phyloP scores from a whole-genome alignment of 2,797 vertebrate genomes.

The Ptychadena robeensis region DNA sequence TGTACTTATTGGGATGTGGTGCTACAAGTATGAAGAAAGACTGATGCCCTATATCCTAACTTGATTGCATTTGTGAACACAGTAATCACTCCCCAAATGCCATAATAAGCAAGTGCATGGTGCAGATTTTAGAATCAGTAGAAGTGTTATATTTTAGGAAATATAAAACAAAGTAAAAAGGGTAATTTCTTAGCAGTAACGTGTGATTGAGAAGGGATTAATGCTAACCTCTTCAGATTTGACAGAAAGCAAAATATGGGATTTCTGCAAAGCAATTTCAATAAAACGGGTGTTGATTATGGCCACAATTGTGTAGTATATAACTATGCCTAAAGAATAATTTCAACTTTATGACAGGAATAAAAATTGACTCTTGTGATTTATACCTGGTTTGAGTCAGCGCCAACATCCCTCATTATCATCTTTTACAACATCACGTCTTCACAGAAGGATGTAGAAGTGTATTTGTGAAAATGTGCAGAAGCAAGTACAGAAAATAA shows the following conservation, averaged over 20 bases:
- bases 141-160: too few species aligned
- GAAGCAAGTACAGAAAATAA: too few species aligned
- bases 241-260: neutral
- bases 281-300: neutral
- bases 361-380: neutral
- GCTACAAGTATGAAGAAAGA: too few species aligned
- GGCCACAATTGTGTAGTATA: neutral
- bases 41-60: too few species aligned
- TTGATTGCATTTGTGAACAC: too few species aligned
- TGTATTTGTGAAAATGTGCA: too few species aligned
- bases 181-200: neutral
- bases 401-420: neutral
- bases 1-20: too few species aligned
- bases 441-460: neutral
- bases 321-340: neutral
- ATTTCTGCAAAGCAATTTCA: neutral
- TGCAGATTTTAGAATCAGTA: too few species aligned
- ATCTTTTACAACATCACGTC: neutral
- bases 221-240: neutral
- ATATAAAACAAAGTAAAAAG: too few species aligned
- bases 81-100: too few species aligned
- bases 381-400: neutral
- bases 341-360: neutral
- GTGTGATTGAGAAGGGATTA: neutral
- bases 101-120: too few species aligned